A percentile compares a stretch with the other conserved stretches of the same genome.
Conservation (phyloP, 2,888 invertebrate genomes). For the Lasioglossum lativentre region DNA sequence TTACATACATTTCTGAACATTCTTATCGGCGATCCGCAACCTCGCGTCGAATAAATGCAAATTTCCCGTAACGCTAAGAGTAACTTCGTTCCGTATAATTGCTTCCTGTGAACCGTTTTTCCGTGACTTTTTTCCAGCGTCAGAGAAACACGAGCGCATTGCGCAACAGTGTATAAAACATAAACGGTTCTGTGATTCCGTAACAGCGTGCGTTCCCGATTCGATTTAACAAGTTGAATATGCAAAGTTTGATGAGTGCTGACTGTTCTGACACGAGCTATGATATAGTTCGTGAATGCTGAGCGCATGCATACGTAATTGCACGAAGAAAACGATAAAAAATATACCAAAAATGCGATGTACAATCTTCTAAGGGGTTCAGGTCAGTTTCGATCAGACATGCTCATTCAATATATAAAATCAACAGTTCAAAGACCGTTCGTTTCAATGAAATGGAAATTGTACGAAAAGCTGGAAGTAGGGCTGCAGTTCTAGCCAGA, state of each 20-base stretch:
- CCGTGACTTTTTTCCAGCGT: neutral
- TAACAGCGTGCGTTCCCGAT: neutral
- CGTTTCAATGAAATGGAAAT: neutral
- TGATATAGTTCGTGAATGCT: neutral
- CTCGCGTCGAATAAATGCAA: neutral
- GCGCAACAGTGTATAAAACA: neutral
- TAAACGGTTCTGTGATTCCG: neutral
- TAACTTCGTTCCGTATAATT: neutral
- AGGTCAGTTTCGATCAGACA: neutral
- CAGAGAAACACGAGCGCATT: neutral
- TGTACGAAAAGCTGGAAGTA: neutral
- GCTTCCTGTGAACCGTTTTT: neutral
- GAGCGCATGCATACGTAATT: neutral
- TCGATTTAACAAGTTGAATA: neutral
- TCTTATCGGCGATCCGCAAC: neutral
- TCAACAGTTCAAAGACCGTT: neutral
- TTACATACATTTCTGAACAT: neutral
- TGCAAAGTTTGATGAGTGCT: neutral
- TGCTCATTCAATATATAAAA: neutral
- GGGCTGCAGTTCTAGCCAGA: neutral
- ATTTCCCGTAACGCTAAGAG: neutral
- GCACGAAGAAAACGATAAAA: neutral
- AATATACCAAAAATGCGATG: neutral
- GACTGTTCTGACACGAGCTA: neutral
- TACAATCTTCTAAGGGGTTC: neutral